Base-by-base conservation (phyloP, 1,140 invertebrate species). In the Hetaerina americana region DNA sequence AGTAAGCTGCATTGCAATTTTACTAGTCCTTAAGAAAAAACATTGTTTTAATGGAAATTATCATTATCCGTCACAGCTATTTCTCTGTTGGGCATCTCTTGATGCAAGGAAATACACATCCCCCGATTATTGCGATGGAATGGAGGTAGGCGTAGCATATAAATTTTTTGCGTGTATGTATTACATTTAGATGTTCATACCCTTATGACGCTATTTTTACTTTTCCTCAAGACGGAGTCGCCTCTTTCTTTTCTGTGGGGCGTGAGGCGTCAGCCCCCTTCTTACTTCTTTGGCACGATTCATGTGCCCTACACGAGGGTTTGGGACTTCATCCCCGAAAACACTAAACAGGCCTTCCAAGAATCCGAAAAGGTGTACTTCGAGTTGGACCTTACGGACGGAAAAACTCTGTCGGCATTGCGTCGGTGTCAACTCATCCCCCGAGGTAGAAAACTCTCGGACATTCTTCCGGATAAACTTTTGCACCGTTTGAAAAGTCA, bases 201-300 rank as follows among this genome's bases (percentile, higher is more conserved):
- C n/a, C n/a, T n/a, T n/a, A n/a, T n/a, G n/a, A n/a, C n/a, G n/a
- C n/a, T 57, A n/a, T 71, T 22, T 6, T 22, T 31, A 28, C 26
- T 6, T 27, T 27, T 70, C 29, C 68, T 28, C 6, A 27, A 74
- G 72, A 67, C 71, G 25, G 70, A 68, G 15, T 69, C 68, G 5
- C 71, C 66, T 6, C 27, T 70, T n/a, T 79, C 78, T 26, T 79
- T 79, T 74, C 73, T 79, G 31, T 79, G 77, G 78, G 72, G 74
- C 70, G 75, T 78, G 57, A 75, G 77, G 40, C 69, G 76, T 0
- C 71, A 80, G 68, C 84, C 84, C 12, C 80, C 84, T 5, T 83
- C 85, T 0, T 87, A 85, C 76, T 83, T 87, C 73, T 87, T 86
- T 76, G 85, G 85, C 26, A 86, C 85, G 29, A 86, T 87, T 73